These are phyloP conservation scores for Dastarcus helophoroides DNA, from an alignment of 2,888 invertebrate species.

Conservation along the genomic window DNA sequence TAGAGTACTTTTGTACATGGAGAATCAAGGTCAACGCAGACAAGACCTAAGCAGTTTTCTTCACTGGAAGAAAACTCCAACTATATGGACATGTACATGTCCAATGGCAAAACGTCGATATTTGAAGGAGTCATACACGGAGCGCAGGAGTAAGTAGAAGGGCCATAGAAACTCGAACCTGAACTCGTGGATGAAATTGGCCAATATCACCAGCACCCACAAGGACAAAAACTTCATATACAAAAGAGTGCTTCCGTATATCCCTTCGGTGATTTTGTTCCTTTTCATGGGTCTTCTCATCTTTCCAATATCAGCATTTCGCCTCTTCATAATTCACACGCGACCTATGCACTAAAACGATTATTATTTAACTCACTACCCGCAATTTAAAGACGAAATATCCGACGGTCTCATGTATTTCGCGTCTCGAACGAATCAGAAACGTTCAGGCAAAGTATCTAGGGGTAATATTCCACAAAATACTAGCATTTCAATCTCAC, in stretches of 20 bases:
- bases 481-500: too few relatives aligned
- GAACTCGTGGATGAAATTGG: constrained; percentile 95
- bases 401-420: constrained; percentile 34
- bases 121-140: constrained; percentile 94
- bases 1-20: too few relatives aligned
- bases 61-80: too few relatives aligned
- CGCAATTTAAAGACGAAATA: constrained; percentile 28
- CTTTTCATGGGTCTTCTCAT: constrained; percentile 93
- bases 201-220: constrained; percentile 89
- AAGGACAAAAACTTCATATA: constrained; percentile 91
- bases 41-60: too few relatives aligned
- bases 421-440: constrained; percentile 30
- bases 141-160: constrained; percentile 90
- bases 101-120: constrained; percentile 98
- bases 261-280: constrained; percentile 95
- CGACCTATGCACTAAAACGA: constrained; percentile 28
- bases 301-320: constrained; percentile 97
- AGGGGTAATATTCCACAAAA: too few relatives aligned
- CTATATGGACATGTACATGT: too few relatives aligned
- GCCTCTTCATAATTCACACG: constrained; percentile 84
- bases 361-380: constrained; percentile 30
- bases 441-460: too few relatives aligned
- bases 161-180: constrained; percentile 99
- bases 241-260: constrained; percentile 91
- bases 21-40: too few relatives aligned